Base-by-base conservation (phyloP, 2,113 vertebrate species). In the Crotalus helleri region DNA sequence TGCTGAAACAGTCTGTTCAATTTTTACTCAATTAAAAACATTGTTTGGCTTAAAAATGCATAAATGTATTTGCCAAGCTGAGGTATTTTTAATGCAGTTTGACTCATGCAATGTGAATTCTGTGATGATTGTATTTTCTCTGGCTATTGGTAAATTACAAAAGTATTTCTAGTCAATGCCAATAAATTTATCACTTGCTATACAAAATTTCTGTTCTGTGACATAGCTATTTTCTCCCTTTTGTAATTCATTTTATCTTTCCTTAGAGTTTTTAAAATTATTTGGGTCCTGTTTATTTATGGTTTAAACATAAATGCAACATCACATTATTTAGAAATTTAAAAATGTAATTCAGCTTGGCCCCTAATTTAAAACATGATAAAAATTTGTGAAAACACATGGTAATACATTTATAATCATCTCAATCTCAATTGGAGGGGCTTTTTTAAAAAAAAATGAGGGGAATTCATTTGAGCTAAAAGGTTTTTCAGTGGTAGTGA, bases 1-100 rank as follows among this genome's bases (percentile, higher is more conserved):
- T 93, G 55, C 24, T 94, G 90, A 39, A 64, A 92, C 49, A 88
- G 0, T 92, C 24, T 92, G 24, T 88, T 95, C 91, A 91, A 21
- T 55, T 33, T 89, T 5, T n/a, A 26, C 59, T 26, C 57, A 94
- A 49, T 94, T 95, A 92, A 93, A 93, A 85, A 33, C 85, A 23
- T 39, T 15, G 6, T 88, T 59, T 55, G 92, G 55, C 4, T 64
- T 88, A 93, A 69, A 46, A 94, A n/a, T 29, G 29, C 1, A 44
- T 33, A 17, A 94, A n/a, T 29, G 93, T 23, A 49, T 74, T 94
- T 90, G 93, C 4, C 57, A 59, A 23, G 6, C 24, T 81, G 81
- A 49, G 46, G 39, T 8, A 8, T 90, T 93, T n/a, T 95, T 55
- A 9, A n/a, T 17, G 4, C 92, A 17, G 2, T 59, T 19, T 93